phyloP scores from a whole-genome alignment of 2,113 vertebrate species.

The Pitta sordida region DNA sequence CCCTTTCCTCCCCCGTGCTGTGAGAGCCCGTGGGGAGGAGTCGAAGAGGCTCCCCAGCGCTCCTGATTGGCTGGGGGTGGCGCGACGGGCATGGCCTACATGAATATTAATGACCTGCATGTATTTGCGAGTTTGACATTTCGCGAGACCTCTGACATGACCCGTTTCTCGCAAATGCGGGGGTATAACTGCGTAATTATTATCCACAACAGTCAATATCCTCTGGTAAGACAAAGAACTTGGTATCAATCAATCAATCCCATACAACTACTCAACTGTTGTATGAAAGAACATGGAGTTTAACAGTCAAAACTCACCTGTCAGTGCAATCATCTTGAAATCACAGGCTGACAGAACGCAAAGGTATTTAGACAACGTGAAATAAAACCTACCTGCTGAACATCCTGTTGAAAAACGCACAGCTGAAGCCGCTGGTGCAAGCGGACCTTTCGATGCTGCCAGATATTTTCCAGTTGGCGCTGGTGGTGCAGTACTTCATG shows the following conservation, averaged over 20 bases:
- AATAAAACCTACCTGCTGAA: conserved; percentile 84
- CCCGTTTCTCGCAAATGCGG: too few species aligned
- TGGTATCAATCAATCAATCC: neutral
- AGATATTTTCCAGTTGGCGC: conserved; percentile 95
- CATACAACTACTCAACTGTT: neutral
- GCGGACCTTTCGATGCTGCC: conserved; percentile 97
- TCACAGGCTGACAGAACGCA: neutral
- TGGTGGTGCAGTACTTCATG: conserved; percentile 97
- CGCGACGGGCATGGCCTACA: too few species aligned
- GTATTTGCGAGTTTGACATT: too few species aligned
- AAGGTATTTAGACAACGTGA: neutral
- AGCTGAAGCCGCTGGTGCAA: conserved; percentile 95
- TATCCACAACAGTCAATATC: fast-evolving
- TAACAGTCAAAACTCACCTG: neutral
- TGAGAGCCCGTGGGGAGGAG: too few species aligned
- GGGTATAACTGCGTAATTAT: too few species aligned
- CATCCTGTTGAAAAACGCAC: conserved; percentile 96
- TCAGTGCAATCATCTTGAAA: neutral
- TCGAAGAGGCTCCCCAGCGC: too few species aligned
- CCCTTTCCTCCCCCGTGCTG: too few species aligned
- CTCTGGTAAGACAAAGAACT: neutral
- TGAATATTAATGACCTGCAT: too few species aligned
- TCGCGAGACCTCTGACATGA: too few species aligned
- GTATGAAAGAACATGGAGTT: neutral
- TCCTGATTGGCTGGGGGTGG: too few species aligned